Evolutionary conservation across 30 jellyfish, hydroid and myxozoan species (phyloP).

Genomic region (Chironex yamaguchii): DNA sequence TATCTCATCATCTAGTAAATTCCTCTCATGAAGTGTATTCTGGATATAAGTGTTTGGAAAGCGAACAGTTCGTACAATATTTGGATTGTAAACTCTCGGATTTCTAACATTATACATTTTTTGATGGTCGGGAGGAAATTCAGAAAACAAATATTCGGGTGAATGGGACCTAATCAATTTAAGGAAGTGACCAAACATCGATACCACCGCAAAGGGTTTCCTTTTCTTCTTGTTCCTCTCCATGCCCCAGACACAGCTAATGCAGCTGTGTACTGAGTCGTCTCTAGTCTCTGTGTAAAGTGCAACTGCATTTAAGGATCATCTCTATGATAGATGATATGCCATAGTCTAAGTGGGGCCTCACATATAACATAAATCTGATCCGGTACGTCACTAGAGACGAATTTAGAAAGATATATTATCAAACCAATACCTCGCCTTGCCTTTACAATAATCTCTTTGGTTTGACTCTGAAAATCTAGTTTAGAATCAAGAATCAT

Average conservation of each 20-base stretch:
- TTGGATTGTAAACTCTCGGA: conserved; percentile 23
- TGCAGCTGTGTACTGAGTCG: conserved; percentile 52
- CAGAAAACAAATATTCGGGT: conserved; percentile 26
- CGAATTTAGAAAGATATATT: not conserved
- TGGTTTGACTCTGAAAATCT: too few relatives aligned
- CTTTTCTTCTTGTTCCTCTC: conserved; percentile 48
- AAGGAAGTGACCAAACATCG: conserved; percentile 19
- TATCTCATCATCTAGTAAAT: conserved; percentile 35
- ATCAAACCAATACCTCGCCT: not conserved
- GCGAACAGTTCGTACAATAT: conserved; percentile 35
- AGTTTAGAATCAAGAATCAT: too few relatives aligned
- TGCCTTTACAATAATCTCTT: not conserved
- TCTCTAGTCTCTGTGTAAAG: too few relatives aligned
- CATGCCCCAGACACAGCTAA: conserved; percentile 57
- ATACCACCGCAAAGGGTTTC: conserved; percentile 32
- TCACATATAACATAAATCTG: not conserved
- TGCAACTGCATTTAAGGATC: too few relatives aligned
- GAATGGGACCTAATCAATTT: conserved; percentile 23
- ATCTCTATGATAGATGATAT: too few relatives aligned
- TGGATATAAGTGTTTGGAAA: too few relatives aligned
- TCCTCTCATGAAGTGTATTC: conserved; percentile 45
- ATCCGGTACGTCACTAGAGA: not conserved
- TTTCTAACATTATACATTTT: conserved; percentile 31
- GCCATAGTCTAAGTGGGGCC: not conserved
- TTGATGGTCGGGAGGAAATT: conserved; percentile 42